These are phyloP conservation scores for Rhadinocentrus ornatus DNA, from an alignment of 2,797 vertebrate species.

Conservation along the genomic window DNA sequence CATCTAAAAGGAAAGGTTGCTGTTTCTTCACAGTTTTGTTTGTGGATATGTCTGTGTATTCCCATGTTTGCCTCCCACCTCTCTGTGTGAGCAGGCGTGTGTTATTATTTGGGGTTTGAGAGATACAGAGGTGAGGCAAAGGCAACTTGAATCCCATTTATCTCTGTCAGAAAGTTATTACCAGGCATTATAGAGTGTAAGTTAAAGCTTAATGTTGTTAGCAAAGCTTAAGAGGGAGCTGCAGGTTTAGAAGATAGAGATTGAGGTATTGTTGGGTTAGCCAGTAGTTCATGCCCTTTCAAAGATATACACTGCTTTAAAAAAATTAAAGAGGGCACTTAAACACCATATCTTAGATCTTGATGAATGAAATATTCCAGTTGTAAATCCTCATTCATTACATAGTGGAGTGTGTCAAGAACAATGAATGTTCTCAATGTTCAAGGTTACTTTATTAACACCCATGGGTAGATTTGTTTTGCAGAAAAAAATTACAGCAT, in stretches of 20 bases:
- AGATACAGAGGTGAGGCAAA: slow-evolving; percentile 44
- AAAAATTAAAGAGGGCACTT: too few relatives aligned
- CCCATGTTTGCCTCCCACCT: slow-evolving; percentile 14
- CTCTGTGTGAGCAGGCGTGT: slow-evolving; percentile 18
- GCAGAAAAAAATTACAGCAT: too few relatives aligned
- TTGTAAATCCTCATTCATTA: too few relatives aligned
- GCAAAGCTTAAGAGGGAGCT: neutral
- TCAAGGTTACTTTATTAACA: too few relatives aligned
- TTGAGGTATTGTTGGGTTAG: slow-evolving; percentile 21
- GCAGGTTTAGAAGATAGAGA: neutral
- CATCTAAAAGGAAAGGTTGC: slow-evolving; percentile 1
- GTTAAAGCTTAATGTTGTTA: slow-evolving; percentile 45
- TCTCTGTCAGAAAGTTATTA: slow-evolving; percentile 73
- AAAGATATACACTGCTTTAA: neutral
- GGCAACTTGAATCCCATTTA: slow-evolving; percentile 54
- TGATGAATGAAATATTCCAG: too few relatives aligned
- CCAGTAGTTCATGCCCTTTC: slow-evolving; percentile 35
- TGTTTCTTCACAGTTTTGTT: slow-evolving; percentile 26
- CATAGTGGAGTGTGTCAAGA: too few relatives aligned
- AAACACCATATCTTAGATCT: too few relatives aligned
- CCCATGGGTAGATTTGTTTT: too few relatives aligned
- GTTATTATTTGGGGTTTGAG: slow-evolving; percentile 33
- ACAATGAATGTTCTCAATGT: too few relatives aligned
- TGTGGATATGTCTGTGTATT: slow-evolving; percentile 3
- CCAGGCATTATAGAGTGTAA: slow-evolving; percentile 52